phyloP scores from a whole-genome alignment of 2,113 vertebrate species.

The Kryptolebias marmoratus region DNA sequence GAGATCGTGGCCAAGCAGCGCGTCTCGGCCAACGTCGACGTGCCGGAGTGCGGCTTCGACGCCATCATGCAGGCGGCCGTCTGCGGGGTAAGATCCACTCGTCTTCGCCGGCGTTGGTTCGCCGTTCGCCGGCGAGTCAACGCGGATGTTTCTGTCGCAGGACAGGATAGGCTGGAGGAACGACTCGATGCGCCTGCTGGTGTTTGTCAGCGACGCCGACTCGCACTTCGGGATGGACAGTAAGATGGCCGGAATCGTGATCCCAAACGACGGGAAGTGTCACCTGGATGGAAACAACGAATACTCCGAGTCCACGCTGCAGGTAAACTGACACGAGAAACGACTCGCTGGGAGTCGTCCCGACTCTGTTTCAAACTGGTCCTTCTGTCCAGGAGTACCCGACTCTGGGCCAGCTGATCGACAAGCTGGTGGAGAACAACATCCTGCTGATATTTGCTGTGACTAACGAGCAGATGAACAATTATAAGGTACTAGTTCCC shows the following conservation, averaged over 20 bases:
- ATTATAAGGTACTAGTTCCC: conserved; percentile 87
- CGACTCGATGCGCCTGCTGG: conserved; percentile 93
- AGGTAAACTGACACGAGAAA: conserved; percentile 77
- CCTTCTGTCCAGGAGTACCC: conserved; percentile 89
- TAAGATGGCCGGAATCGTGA: conserved; percentile 95
- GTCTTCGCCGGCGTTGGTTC: neutral
- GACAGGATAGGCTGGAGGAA: conserved; percentile 98
- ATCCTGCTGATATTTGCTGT: conserved; percentile 96
- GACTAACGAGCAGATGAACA: conserved; percentile 84
- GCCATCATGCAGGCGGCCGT: conserved; percentile 97
- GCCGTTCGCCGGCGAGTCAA: neutral
- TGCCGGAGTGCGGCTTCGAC: conserved; percentile 93
- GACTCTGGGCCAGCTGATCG: conserved; percentile 93
- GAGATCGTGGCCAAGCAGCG: conserved; percentile 87
- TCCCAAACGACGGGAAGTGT: conserved; percentile 95
- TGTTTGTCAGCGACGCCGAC: conserved; percentile 95
- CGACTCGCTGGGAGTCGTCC: too few species aligned
- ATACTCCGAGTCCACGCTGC: conserved; percentile 90
- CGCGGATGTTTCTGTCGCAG: conserved; percentile 74
- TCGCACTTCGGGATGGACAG: conserved; percentile 99
- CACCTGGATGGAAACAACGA: conserved; percentile 94
- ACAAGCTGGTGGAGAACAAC: conserved; percentile 95
- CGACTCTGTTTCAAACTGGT: too few species aligned
- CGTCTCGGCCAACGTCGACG: conserved; percentile 91
- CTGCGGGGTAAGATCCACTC: conserved; percentile 86